These are phyloP conservation scores for Drosophila arawakana DNA, from an alignment of 1,140 invertebrate species.

Conservation along the genomic window DNA sequence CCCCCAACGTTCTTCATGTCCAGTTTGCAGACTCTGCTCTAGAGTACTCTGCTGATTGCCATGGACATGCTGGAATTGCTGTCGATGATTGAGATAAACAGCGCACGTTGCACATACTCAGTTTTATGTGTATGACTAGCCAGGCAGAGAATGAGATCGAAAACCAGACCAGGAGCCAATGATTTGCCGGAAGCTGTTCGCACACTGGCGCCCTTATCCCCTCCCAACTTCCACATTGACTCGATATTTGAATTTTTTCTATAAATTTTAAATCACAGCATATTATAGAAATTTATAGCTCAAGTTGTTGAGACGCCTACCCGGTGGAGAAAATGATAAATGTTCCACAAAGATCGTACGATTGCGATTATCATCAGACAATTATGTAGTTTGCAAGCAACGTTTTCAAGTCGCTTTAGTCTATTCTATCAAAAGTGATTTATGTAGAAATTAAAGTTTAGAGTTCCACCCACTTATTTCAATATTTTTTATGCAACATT, in stretches of 20 bases:
- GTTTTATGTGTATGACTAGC: neutral
- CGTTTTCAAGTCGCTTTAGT: conserved; percentile 27
- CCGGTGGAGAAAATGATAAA: conserved; percentile 36
- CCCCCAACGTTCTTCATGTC: conserved; percentile 3
- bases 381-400: conserved; percentile 38
- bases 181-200: conserved; percentile 73
- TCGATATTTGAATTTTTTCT: conserved; percentile 53
- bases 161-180: conserved; percentile 39
- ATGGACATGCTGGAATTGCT: conserved; percentile 59
- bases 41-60: conserved; percentile 45
- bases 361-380: conserved; percentile 26
- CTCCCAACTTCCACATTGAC: conserved; percentile 2
- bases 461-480: neutral
- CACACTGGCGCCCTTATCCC: conserved; percentile 47
- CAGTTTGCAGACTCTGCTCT: conserved; percentile 1
- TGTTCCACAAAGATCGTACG: conserved; percentile 44
- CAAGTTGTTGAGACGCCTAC: conserved; percentile 52
- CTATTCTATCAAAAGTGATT: conserved; percentile 39
- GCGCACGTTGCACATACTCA: conserved; percentile 44
- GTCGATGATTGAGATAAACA: conserved; percentile 79
- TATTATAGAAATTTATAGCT: conserved; percentile 51
- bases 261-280: conserved; percentile 49
- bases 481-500: neutral
- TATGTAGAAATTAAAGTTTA: conserved; percentile 10
- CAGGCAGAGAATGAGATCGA: neutral